Evolutionary conservation across 1,140 invertebrate genomes (phyloP), one percentile per base, ranked within the genome.

Genomic region (Ylistrum balloti): DNA sequence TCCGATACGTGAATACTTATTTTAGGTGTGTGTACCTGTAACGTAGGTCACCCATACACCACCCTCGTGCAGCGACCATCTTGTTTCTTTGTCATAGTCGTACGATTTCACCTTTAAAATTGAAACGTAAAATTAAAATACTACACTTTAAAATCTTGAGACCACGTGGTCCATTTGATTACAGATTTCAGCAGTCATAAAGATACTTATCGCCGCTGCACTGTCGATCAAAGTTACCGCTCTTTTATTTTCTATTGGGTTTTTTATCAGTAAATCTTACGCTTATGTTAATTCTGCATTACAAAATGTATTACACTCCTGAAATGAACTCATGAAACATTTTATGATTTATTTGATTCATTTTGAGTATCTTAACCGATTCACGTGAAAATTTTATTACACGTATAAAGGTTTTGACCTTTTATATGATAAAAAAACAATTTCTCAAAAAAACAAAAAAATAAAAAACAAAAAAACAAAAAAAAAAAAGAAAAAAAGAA

Each of bases 61-160:
- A 74, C 56, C 1, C 2, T 56, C 45, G 45, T 56, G 22, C 45
- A 56, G 3, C 45, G 45, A 74, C 56, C 56, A n/a, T 3, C 22
- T 17, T 74, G 56, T 5, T 74, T 11, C 56, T 74, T 74, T 74
- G 56, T 74, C 56, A 28, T 28, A 74, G 9, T 11, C 28, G 56
- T 74, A 28, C 56, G n/a, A 28, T 74, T 74, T 74, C 56, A 74
- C 56, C 56, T 74, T 74, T 28, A 74, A 74, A 74, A 74, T 74
- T 74, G 56, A 74, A 74, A 74, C 56, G 56, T 74, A 74, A 11
- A 74, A 74, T 74, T 74, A 74, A 74, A 74, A 74, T 74, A 5
- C 56, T 74, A 28, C 28, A 74, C 56, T 74, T 74, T n/a, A 74
- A 74, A 74, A 74, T 74, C 56, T 74, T 0, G 13, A 5, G 56